Base-by-base conservation (phyloP, 2,888 invertebrate species). In the Helobdella robusta region DNA sequence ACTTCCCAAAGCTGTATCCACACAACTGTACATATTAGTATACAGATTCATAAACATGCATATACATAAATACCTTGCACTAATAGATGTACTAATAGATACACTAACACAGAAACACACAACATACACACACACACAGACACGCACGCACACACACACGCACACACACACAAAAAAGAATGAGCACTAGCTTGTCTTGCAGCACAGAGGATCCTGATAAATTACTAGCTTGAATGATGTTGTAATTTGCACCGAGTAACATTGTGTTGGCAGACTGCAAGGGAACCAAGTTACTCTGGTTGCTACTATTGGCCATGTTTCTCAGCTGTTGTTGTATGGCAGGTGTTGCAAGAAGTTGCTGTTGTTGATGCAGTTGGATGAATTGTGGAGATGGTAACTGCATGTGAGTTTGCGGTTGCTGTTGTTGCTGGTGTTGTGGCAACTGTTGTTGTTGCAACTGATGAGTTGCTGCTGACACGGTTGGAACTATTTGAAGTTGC, bases 151-250 rank as follows among this genome's bases (percentile, higher is more conserved):
- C n/a, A n/a, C n/a, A n/a, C n/a, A n/a, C n/a, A n/a, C n/a, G n/a
- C n/a, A n/a, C n/a, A n/a, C n/a, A n/a, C n/a, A n/a, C n/a, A n/a
- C n/a, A n/a, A n/a, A n/a, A n/a, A n/a, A n/a, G n/a, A n/a, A n/a
- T n/a, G n/a, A n/a, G n/a, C n/a, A n/a, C 56, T 56, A 4, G 32
- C 56, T 56, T 56, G 56, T 56, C 56, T 56, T 56, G 56, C n/a
- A 56, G 56, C n/a, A 56, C 56, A 8, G 56, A 30, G 32, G 56
- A 56, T n/a, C 28, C 56, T 2, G 56, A 32, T n/a, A 30, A 32
- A 25, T 28, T 30, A 1, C 56, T 32, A 30, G 56, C 30, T 30
- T 28, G 32, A n/a, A 56, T 56, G 32, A 56, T 56, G 56, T 56
- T 56, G 56, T 56, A 56, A n/a, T 32, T 30, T 56, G 30, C 56